Evolutionary conservation across 2,888 invertebrate species (phyloP).

Genomic region (Thysanoteuthis rhombus): DNA sequence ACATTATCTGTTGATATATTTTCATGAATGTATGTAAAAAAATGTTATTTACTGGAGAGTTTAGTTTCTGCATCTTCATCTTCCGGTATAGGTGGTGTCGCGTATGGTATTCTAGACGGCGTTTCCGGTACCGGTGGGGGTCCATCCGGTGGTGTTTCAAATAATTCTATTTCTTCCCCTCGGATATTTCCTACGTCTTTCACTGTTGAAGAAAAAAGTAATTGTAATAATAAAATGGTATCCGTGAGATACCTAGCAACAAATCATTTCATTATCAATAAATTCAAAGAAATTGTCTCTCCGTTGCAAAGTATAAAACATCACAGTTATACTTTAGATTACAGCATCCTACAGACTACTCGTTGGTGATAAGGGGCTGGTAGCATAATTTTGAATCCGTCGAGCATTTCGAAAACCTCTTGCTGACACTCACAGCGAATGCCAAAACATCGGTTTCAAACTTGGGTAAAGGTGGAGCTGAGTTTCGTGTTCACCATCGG

Average conservation of each 20-base stretch:
- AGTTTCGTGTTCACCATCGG: too few species aligned
- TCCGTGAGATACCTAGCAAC: neutral
- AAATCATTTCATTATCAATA: too few species aligned
- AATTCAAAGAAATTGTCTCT: too few species aligned
- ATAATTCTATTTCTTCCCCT: slow-evolving; percentile 55
- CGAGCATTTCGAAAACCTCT: too few species aligned
- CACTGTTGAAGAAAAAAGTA: slow-evolving; percentile 41
- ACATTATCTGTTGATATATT: neutral
- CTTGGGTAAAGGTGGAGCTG: too few species aligned
- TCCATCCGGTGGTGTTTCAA: slow-evolving; percentile 46
- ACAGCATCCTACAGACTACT: too few species aligned
- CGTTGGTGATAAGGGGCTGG: too few species aligned
- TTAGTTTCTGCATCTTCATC: slow-evolving; percentile 49
- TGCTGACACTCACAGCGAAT: too few species aligned
- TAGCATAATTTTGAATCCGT: too few species aligned
- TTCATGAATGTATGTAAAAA: neutral
- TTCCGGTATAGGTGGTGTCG: slow-evolving; percentile 52
- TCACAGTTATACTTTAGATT: too few species aligned
- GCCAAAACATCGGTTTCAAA: too few species aligned
- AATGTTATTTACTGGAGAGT: neutral
- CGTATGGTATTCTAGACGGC: slow-evolving; percentile 56
- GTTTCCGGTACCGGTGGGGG: slow-evolving; percentile 58
- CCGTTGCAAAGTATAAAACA: too few species aligned
- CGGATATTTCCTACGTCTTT: slow-evolving; percentile 46
- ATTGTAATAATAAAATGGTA: neutral